Evolutionary conservation across 1,140 invertebrate species (phyloP), one percentile per base, ranked within the genome.

Genomic region (Drosophila chauvacae): DNA sequence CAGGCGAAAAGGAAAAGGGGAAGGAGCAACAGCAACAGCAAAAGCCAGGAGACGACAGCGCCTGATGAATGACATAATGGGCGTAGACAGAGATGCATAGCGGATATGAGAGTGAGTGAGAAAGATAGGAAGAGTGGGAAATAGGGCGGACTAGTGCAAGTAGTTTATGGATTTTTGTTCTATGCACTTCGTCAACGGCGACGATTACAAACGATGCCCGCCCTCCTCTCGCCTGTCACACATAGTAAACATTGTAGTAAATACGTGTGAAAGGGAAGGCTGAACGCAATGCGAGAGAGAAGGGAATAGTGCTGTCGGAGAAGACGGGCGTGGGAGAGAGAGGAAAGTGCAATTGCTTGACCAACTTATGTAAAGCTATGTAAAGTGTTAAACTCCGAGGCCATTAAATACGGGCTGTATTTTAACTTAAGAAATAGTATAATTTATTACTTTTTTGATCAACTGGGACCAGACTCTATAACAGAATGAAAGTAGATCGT

Each of bases 191-290:
- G 66, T 39, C 63, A 68, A 68, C 66, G 66, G 33, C 37, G 66
- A 68, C 66, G 66, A 70, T 50, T 68, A 50, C 60, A 42, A 68
- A 64, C 45, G 45, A 51, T 48, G 57, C 20, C 14, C 7, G 2
- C 16, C 41, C 30, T 62, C 44, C 58, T 51, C 42, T 47, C 59
- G 55, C 58, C 68, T 74, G 80, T 78, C 75, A 77, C 83, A 88
- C 84, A 80, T 88, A 88, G 84, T 88, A 88, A 88, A 88, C 84
- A 88, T 84, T 90, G 85, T 88, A 88, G 84, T 88, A 88, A 78
- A 71, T 87, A 73, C 64, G 74, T 68, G 84, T 47, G 77, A 77
- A 63, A 51, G 51, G 80, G 58, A 48, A 53, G 37, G 35, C 11
- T n/a, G 41, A 13, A 42, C 33, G 44, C 13, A 55, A 11, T 39